phyloP scores from a whole-genome alignment of 2,113 vertebrate species.

The Cavia aperea region DNA sequence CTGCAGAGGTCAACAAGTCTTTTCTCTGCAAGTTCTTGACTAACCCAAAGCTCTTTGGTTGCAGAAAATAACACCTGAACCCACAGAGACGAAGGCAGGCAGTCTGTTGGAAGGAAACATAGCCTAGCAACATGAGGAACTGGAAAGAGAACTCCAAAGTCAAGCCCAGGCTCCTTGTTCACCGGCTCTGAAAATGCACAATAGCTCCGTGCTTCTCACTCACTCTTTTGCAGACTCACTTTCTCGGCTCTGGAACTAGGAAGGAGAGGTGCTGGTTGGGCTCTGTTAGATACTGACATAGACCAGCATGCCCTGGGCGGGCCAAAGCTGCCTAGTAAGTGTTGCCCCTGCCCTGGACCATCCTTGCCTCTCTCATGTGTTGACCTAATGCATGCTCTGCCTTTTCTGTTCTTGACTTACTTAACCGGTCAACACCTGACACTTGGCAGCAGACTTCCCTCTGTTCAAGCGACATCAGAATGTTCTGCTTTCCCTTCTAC shows the following conservation, averaged over 20 bases:
- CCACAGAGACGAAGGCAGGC: not conserved
- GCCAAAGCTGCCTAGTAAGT: not conserved
- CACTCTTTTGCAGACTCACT: not conserved
- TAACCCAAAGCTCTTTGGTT: not conserved
- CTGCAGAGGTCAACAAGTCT: conserved; percentile 28
- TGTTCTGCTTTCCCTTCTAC: not conserved
- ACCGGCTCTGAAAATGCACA: not conserved
- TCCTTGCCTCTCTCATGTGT: not conserved
- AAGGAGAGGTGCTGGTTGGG: not conserved
- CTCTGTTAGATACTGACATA: not conserved
- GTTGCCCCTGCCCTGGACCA: not conserved
- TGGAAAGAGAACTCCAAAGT: not conserved
- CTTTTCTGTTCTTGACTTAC: not conserved
- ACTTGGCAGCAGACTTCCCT: not conserved
- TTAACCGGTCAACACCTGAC: not conserved
- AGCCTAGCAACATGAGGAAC: not conserved
- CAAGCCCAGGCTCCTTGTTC: not conserved
- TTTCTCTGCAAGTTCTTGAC: not conserved
- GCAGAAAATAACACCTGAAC: not conserved
- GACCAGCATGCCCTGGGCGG: not conserved
- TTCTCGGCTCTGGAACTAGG: not conserved
- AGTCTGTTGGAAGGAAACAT: not conserved
- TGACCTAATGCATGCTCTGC: not conserved
- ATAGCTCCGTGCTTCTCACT: rapidly evolving
- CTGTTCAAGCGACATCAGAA: not conserved